Base-by-base conservation (phyloP, 1,140 invertebrate species). In the Galleria mellonella region DNA sequence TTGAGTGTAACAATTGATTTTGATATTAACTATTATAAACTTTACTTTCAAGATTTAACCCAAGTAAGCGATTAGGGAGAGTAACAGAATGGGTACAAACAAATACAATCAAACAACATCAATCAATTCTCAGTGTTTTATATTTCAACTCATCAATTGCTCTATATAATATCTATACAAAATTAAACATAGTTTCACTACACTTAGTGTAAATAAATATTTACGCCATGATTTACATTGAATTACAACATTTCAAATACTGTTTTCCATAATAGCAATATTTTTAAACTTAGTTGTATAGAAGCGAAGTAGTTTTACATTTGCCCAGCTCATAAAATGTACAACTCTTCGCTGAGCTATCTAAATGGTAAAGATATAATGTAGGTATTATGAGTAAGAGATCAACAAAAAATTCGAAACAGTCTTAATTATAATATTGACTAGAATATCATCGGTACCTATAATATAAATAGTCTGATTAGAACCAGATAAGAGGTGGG, bases 281-380 rank as follows among this genome's bases (percentile, higher is more conserved):
- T 3, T 6, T 23, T 23, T 23, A 23, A 23, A 57, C 43, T 27
- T 46, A 46, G 28, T 46, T 60, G 28, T 47, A 42, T 47, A 35
- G 37, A 32, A 66, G 63, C 66, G 67, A 71, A 71, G 50, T 40
- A 69, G 67, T 72, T 72, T 57, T 75, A 82, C 75, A 82, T 81
- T 83, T 74, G 43, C 73, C 77, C 77, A 83, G 79, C 79, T 81
- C 70, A 52, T 51, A 63, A 77, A 83, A 82, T 76, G 73, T 83
- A 79, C 43, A 82, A 72, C 65, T 65, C 57, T 72, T 78, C 72
- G 66, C 73, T 56, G 41, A 27, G 43, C 35, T 44, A 29, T 4
- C 32, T 30, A 35, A 32, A 32, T 17, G 14, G 10, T n/a, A 37
- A 43, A 39, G 15, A 51, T 30, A 41, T 30, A 43, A 47, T 28